Evolutionary conservation across 2,113 vertebrate species (phyloP), one percentile per base, ranked within the genome.

Genomic region (Oncorhynchus nerka): DNA sequence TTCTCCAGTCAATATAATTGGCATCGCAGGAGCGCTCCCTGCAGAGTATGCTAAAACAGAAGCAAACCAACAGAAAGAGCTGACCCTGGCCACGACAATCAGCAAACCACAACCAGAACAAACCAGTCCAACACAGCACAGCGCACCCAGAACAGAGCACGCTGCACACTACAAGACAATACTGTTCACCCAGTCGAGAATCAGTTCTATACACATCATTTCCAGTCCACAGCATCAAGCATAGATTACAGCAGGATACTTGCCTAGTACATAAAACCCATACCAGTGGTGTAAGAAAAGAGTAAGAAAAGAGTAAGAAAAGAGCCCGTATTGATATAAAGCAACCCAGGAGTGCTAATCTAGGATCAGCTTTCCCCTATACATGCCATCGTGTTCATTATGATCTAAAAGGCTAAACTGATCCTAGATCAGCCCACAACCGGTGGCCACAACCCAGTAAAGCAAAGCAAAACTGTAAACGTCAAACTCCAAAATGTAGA

Each of bases 1-100:
- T 89, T 90, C 89, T 88, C 89, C 87, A 90, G 90, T 93, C 89
- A 89, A 89, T 92, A 90, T 93, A 93, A 94, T 94, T 92, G 90
- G 91, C 90, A 92, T 90, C 84, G 85, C 84, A 90, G 89, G 86
- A 91, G 88, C 73, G 86, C 88, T 93, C 90, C 90, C 91, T 89
- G 88, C 89, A 92, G 90, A 92, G 87, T 86, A 85, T 89, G 88
- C 88, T 92, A 91, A 90, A 91, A 91, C 88, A 84, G 87, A 87
- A 81, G 81, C 85, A 86, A 86, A 85, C 83, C 86, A 57, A 87
- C 81, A 87, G 79, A 78, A 82, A 24, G 28, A 61, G 75, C 75
- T 73, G 75, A 59, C 69, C 66, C 78, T 28, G 72, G 83, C 59
- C 73, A 66, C 30, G 75, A 80, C 78, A 84, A 84, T 86, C 83